Percentiles rank a stretch among this genome's conserved stretches.
These are phyloP conservation scores for Dasypogon diadema DNA, from an alignment of 2,888 invertebrate genomes.

Conservation along the genomic window DNA sequence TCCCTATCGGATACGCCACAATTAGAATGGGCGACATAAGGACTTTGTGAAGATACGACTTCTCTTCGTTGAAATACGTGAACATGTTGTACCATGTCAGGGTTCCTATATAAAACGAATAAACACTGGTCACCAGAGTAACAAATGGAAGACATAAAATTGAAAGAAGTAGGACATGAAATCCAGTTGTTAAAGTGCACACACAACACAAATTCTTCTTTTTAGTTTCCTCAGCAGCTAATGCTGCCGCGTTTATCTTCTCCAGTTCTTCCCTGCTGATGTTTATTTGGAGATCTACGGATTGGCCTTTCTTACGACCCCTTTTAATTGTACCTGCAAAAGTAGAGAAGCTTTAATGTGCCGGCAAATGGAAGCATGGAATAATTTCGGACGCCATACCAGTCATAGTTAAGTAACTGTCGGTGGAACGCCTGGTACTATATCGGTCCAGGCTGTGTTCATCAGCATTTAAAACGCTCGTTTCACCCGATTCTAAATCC, in stretches of 20 bases:
- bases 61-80: constrained; percentile 77
- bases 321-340: constrained; percentile 77
- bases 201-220: constrained; percentile 71
- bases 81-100: constrained; percentile 83
- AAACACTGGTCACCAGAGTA: constrained; percentile 73
- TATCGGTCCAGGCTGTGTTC: constrained; percentile 71
- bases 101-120: constrained; percentile 81
- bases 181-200: constrained; percentile 73
- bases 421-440: constrained; percentile 71
- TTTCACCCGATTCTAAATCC: constrained; percentile 67
- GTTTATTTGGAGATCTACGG: constrained; percentile 78
- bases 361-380: too few species aligned
- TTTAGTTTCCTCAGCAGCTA: constrained; percentile 72
- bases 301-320: constrained; percentile 79
- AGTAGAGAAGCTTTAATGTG: too few species aligned
- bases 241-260: constrained; percentile 73
- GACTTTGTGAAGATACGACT: constrained; percentile 74
- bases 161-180: constrained; percentile 76
- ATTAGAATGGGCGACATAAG: constrained; percentile 77
- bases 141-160: constrained; percentile 77
- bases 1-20: constrained; percentile 77
- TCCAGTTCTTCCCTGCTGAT: constrained; percentile 79
- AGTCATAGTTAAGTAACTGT: constrained; percentile 77
- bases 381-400: constrained; percentile 57
- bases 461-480: constrained; percentile 66